Base-by-base conservation (phyloP, 2,888 invertebrate genomes). In the Cepaea hortensis region DNA sequence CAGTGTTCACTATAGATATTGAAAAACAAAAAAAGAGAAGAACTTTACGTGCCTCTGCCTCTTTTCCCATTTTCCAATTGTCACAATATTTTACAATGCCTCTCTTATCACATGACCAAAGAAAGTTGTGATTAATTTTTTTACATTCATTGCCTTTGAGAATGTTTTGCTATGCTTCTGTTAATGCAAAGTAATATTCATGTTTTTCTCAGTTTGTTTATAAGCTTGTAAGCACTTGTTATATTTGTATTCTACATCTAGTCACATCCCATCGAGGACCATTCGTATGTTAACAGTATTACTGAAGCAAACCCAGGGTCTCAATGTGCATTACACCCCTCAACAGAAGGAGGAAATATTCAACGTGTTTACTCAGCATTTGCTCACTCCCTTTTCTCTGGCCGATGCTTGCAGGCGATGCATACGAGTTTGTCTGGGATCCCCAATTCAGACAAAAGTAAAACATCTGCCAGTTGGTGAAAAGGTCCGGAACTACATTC, bases 401-500 rank as follows among this genome's bases (percentile, higher is more conserved):
- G 91, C 93, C 86, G 92, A 92, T 82, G 87, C 90, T 65, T 93
- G 93, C 87, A 89, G 94, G 6, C 90, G 92, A 4, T 83, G 87
- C 7, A 90, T 94, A 13, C 85, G 94, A 35, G 85, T 90, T 50
- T 61, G 80, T 2, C 85, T 94, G 20, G 92, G 92, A 3, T 87
- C 90, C 7, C 89, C 91, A 23, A 91, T 92, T 6, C 88, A 89
- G 18, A 61, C 80, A 11, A 93, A 93, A 86, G 91, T 93, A 6
- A 86, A 87, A 11, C 70, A 85, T 11, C 87, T 94, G 80, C 91
- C 91, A 0, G 61, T 94, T 23, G 94, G 93, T 5, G 89, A 88
- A 15, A 91, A 90, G 81, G 82, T 94, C 68, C 92, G 93, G 83
- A 91, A 93, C 50, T 94, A 92, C 86, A 86, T 94, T 61, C 85